A percentile compares a stretch with the other conserved stretches of the same genome.
These are phyloP conservation scores for Pristis pectinata DNA, from an alignment of 2,797 vertebrate species.

Conservation along the genomic window DNA sequence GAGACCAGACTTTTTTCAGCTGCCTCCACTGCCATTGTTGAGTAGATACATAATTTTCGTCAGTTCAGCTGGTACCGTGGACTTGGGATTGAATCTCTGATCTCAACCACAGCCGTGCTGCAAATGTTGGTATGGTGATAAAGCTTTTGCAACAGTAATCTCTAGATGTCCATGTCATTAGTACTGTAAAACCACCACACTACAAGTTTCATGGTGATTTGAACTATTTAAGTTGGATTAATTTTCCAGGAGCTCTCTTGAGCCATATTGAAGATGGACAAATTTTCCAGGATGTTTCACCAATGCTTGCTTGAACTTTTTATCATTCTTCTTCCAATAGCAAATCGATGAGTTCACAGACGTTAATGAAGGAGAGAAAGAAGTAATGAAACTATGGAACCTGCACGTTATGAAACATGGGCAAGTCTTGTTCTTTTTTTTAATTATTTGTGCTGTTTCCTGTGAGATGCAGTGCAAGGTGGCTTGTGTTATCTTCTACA, in stretches of 20 bases:
- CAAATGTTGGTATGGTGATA: not conserved
- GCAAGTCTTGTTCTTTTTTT: conserved; percentile 54
- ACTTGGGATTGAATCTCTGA: not conserved
- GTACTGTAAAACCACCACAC: not conserved
- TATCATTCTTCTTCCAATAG: conserved; percentile 51
- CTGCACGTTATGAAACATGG: conserved; percentile 96
- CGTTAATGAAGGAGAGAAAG: conserved; percentile 96
- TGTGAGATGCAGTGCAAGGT: not conserved
- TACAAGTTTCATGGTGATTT: not conserved
- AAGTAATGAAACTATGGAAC: conserved; percentile 99
- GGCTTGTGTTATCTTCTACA: too few relatives aligned
- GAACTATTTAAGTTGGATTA: not conserved
- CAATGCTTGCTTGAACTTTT: not conserved
- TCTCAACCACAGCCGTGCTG: not conserved
- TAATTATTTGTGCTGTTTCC: not conserved
- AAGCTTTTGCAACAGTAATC: too few relatives aligned
- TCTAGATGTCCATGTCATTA: not conserved
- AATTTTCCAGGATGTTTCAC: not conserved
- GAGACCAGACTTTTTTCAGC: not conserved
- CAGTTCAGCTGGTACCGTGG: not conserved
- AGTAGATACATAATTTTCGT: not conserved
- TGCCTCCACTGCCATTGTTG: not conserved
- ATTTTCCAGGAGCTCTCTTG: not conserved
- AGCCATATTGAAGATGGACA: not conserved
- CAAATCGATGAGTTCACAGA: conserved; percentile 99